Base-by-base conservation (phyloP, 2,113 vertebrate genomes). In the Thomomys bottae region DNA sequence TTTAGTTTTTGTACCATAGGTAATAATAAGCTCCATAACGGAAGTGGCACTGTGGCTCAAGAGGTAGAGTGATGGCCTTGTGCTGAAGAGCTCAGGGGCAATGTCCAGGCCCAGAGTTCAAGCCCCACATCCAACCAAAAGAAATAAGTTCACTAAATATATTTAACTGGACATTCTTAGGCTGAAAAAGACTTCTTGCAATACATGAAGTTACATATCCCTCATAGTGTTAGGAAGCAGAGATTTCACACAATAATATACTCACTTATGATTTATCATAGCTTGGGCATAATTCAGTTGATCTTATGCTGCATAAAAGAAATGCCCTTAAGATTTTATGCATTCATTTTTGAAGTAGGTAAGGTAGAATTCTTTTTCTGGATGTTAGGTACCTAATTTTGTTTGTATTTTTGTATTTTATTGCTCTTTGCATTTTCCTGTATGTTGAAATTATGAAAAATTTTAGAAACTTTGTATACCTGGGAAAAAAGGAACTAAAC, bases 321-420 rank as follows among this genome's bases (percentile, higher is more conserved):
- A 87, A 78, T 2, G 49, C 71, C 84, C 77, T 77, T 84, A 80
- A 90, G 81, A 66, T 91, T 81, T 89, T 64, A 30, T 73, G 21
- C 80, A 26, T 93, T 94, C 64, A 77, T 34, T 45, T 81, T 26
- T 64, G 68, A 95, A 78, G 78, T 75, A 81, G 92, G 73, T 76
- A 87, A 67, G n/a, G 61, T 45, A 92, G 20, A 94, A 84, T 89
- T 38, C 30, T 67, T 79, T 93, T 92, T 92, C 75, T 81, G 26
- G 54, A 38, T 67, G 38, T 30, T 73, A 68, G 84, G 15, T 80
- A 36, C 36, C 17, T 66, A 7, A 59, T 61, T 61, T 61, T 21
- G 5, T 59, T 59, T 23, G 15, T 80, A 7, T 87, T 81, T 81
- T 49, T 54, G 3, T 89, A 61, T 61, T 68, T 75, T 84, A 61